Evolutionary conservation across 2,113 vertebrate species (phyloP), one percentile per base, ranked within the genome.

Genomic region (Cynocephalus volans): DNA sequence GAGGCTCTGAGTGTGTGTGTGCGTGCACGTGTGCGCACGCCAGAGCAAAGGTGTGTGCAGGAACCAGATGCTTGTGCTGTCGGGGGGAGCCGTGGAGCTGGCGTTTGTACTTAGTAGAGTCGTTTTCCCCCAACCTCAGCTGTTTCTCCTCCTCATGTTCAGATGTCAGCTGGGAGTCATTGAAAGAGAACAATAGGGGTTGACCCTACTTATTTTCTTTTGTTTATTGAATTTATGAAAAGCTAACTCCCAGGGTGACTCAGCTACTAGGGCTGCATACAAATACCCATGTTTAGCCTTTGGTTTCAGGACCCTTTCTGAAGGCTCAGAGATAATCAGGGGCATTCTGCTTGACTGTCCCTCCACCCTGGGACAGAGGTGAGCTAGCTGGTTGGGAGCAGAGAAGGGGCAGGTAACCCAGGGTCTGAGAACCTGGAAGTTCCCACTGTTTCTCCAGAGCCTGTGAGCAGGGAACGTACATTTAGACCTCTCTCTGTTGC

Each of bases 181-280:
- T 69, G 69, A 84, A 75, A 86, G 87, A 87, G 70, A 92, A 36
- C 41, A 45, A 9, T 45, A 56, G 52, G 36, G 45, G 21, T 73
- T 54, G 36, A 12, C 62, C 64, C 50, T 11, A 2, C 41, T 52
- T 76, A 4, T 91, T 82, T 86, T 84, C 41, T 85, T 93, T 82
- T 65, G 28, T 87, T 33, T 54, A 9, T 45, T 90, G 50, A 77
- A 15, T 93, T 65, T 79, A 19, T 75, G 88, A 86, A 26, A 67
- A 88, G 62, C n/a, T 75, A 23, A 52, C 50, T 82, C 50, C 75
- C 19, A 24, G 21, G 26, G 54, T 72, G 52, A 21, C 86, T 86
- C 8, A 4, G 21, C 89, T 54, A 21, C 28, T 13, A 33, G 33
- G 67, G 45, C 67, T 80, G 64, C 36, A 17, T 76, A 54, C 81